Conservation (phyloP, 2,797 vertebrate genomes). For the Clangula hyemalis region DNA sequence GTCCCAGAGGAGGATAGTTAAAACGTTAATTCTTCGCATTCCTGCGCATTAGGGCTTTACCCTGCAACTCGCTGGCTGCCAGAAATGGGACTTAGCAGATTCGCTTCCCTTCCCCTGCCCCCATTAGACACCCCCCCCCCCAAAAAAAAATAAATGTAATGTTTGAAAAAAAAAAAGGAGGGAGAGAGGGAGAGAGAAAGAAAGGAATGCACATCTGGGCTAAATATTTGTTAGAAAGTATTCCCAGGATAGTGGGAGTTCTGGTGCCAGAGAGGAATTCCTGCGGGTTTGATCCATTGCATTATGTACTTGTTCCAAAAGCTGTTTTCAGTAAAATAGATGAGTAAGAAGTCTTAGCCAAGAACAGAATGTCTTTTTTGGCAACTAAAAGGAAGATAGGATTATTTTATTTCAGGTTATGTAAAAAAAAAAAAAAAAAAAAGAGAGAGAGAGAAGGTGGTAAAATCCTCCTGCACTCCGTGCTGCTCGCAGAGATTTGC, state of each 20-base stretch:
- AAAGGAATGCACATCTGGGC: slow-evolving; percentile 88
- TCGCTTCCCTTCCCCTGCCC: background rate
- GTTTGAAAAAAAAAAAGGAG: background rate
- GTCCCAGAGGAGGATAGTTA: slow-evolving; percentile 63
- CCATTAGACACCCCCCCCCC: background rate
- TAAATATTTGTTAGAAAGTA: slow-evolving; percentile 86
- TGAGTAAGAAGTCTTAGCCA: slow-evolving; percentile 80
- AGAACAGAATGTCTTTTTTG: slow-evolving; percentile 93
- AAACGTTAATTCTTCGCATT: slow-evolving; percentile 63
- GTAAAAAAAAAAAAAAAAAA: slow-evolving; percentile 36
- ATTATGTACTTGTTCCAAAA: slow-evolving; percentile 90
- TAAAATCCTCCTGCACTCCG: background rate
- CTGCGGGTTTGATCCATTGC: slow-evolving; percentile 90
- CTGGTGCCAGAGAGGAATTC: slow-evolving; percentile 89
- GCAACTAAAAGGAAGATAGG: slow-evolving; percentile 77
- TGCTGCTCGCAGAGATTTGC: slow-evolving; percentile 33
- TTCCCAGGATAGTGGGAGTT: slow-evolving; percentile 82
- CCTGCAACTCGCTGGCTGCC: slow-evolving; percentile 1
- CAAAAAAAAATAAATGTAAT: background rate
- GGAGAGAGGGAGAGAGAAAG: slow-evolving; percentile 59
- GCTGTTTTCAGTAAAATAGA: slow-evolving; percentile 85
- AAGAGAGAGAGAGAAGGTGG: background rate
- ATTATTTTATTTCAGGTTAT: slow-evolving; percentile 77
- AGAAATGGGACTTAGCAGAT: slow-evolving; percentile 43
- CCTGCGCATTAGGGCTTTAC: slow-evolving; percentile 66